Conservation (phyloP, 2,888 invertebrate genomes). For the Ligdia adustata region DNA sequence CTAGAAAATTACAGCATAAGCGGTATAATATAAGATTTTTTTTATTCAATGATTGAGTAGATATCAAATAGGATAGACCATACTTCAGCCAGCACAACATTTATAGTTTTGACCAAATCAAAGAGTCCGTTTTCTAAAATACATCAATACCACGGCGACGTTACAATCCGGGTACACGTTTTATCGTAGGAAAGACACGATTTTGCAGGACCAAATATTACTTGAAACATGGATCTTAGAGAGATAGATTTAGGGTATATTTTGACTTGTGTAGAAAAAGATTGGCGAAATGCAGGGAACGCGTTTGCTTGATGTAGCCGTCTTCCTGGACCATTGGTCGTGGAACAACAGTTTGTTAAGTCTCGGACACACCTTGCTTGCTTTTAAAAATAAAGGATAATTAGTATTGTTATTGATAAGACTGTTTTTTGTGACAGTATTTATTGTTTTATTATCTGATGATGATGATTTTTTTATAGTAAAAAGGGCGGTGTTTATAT, state of each 20-base stretch:
- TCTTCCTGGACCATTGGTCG: slow-evolving; percentile 60
- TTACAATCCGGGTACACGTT: slow-evolving; percentile 23
- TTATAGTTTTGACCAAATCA: slow-evolving; percentile 4
- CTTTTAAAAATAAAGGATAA: too few species aligned
- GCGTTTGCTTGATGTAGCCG: slow-evolving; percentile 53
- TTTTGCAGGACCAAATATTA: neutral
- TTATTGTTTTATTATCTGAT: too few species aligned
- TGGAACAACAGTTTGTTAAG: slow-evolving; percentile 56
- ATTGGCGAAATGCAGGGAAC: slow-evolving; percentile 19
- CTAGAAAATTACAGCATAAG: too few species aligned
- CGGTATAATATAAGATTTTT: too few species aligned
- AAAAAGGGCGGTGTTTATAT: too few species aligned
- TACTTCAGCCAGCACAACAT: too few species aligned
- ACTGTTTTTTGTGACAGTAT: too few species aligned
- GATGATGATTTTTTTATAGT: too few species aligned
- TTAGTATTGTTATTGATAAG: too few species aligned
- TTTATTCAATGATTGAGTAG: too few species aligned
- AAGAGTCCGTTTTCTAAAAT: slow-evolving; percentile 13
- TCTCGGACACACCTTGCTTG: slow-evolving; percentile 41
- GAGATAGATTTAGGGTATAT: neutral
- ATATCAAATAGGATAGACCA: too few species aligned
- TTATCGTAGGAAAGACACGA: slow-evolving; percentile 24
- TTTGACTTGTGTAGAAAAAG: slow-evolving; percentile 3
- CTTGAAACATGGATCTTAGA: neutral
- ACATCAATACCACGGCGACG: slow-evolving; percentile 19